Base-by-base conservation (phyloP, 53 echinoderm and acorn worm species). In the Antedon mediterranea region DNA sequence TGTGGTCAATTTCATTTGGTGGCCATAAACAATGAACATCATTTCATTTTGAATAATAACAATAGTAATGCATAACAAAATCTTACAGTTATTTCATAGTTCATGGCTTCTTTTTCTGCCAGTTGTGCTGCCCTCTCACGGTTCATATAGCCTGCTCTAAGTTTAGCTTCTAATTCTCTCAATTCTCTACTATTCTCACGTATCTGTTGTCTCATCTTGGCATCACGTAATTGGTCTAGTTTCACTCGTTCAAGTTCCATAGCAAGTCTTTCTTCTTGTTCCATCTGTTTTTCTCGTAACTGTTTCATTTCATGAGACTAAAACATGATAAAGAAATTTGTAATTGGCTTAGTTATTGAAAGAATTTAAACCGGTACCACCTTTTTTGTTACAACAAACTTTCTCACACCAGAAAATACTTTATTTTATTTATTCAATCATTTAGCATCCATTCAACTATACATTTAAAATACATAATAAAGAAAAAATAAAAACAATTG, bases 121-220 rank as follows among this genome's bases (percentile, higher is more conserved):
- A 93, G 90, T 79, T 98, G 98, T 28, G 98, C 98, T 30, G 88
- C 84, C 30, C 98, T 73, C 75, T 98, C 98, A 34, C 92, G 84
- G 78, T 89, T 92, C 87, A 85, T 93, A 80, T 98, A 98, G 18
- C 92, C 98, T 18, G 98, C 91, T 72, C 87, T 86, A 0, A 98
- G 86, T 43, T 86, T 81, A 27, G 82, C 81, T 76, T 90, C 93
- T 34, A 98, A 73, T 77, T 98, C 98, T 37, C 98, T 79, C 4
- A 98, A 71, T 86, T 98, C 98, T 20, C 83, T 72, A 73, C 98
- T 90, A 81, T 93, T 93, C 34, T 89, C 93, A n/a, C 98, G 44
- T 74, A 98, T 88, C 80, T 98, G 98, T 75, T 98, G 98, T 37
- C 92, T 89, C 79, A 90, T 82, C 81, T 88, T 90, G 32, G 84